A percentile compares a stretch with the other conserved stretches of the same genome.
These are phyloP conservation scores for Eleginops maclovinus DNA, from an alignment of 2,113 vertebrate species.

Conservation along the genomic window DNA sequence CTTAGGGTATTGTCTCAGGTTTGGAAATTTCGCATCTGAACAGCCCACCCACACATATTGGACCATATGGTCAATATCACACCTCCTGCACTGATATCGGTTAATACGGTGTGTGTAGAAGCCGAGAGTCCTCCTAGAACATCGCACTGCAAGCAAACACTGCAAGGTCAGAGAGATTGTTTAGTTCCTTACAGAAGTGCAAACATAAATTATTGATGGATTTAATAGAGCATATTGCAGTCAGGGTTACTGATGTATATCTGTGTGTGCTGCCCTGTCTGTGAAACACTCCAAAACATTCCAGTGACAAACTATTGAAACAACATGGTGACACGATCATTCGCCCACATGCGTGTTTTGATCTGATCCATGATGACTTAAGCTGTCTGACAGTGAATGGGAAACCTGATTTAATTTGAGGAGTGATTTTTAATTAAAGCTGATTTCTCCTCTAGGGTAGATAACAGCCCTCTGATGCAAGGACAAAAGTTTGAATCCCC, in stretches of 20 bases:
- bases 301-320: slow-evolving; percentile 19
- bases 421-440: slow-evolving; percentile 65
- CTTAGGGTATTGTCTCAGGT: slow-evolving; percentile 13
- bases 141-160: slow-evolving; percentile 11
- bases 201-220: slow-evolving; percentile 5
- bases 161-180: background rate
- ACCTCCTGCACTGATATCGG: slow-evolving; percentile 15
- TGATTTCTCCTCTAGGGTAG: slow-evolving; percentile 40
- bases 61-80: slow-evolving; percentile 33
- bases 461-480: slow-evolving; percentile 31
- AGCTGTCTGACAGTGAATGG: slow-evolving; percentile 29
- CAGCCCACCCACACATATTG: slow-evolving; percentile 13
- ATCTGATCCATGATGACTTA: slow-evolving; percentile 43
- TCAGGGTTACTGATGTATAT: slow-evolving; percentile 2
- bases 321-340: slow-evolving; percentile 18
- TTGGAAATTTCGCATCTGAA: slow-evolving; percentile 3
- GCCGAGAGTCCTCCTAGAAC: slow-evolving; percentile 16
- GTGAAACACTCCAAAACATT: slow-evolving; percentile 13
- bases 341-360: slow-evolving; percentile 23
- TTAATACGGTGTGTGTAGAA: slow-evolving; percentile 8
- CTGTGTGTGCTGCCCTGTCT: background rate
- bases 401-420: slow-evolving; percentile 33
- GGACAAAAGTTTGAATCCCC: slow-evolving; percentile 56
- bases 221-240: slow-evolving; percentile 19
- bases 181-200: background rate